Evolutionary conservation across 2,797 vertebrate genomes (phyloP).

Genomic region (Rhynchotus rufescens): DNA sequence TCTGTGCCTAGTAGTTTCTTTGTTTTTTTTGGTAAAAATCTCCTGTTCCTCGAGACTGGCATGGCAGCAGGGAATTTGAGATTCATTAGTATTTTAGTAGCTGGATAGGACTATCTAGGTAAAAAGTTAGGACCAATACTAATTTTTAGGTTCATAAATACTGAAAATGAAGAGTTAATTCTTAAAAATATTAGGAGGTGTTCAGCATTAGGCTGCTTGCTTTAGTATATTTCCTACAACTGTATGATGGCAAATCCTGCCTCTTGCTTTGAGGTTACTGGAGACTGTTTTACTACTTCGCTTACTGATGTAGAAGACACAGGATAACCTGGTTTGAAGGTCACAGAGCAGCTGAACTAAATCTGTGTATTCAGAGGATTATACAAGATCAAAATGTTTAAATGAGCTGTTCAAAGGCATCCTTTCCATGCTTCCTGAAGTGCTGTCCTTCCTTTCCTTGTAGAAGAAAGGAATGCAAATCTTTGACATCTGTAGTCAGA

Average conservation of each 20-base stretch:
- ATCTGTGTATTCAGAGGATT: not conserved
- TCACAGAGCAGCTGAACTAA: not conserved
- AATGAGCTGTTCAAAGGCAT: not conserved
- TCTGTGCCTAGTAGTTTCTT: conserved; percentile 5
- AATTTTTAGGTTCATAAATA: not conserved
- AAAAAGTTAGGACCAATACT: not conserved
- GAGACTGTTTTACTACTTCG: not conserved
- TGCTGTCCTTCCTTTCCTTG: not conserved
- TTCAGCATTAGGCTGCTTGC: not conserved
- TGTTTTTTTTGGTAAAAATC: not conserved
- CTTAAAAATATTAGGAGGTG: not conserved
- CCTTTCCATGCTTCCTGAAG: not conserved
- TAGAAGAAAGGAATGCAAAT: not conserved
- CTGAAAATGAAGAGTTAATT: not conserved
- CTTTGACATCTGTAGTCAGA: not conserved
- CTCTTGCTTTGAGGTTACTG: not conserved
- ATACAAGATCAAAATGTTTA: not conserved
- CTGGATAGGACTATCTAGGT: not conserved
- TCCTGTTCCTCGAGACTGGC: not conserved
- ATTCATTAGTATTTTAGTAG: not conserved
- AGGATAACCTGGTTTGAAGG: not conserved
- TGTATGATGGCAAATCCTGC: not conserved
- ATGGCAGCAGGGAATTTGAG: conserved; percentile 15
- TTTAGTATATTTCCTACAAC: no score
- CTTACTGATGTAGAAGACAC: not conserved